phyloP scores from a whole-genome alignment of 2,888 invertebrate genomes.

The Platycheirus albimanus region DNA sequence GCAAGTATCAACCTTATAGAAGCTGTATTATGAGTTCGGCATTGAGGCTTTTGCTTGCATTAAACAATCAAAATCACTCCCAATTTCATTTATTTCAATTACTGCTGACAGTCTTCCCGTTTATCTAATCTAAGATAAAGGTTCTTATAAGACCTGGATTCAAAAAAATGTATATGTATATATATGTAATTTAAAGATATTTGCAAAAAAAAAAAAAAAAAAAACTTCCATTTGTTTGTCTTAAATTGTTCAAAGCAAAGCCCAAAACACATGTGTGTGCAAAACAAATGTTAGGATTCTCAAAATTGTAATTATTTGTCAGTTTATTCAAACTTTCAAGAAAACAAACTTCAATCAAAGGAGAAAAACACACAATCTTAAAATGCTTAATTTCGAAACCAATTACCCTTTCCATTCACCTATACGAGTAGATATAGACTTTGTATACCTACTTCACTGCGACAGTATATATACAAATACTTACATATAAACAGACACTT shows the following conservation, averaged over 20 bases:
- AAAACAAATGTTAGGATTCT: conserved; percentile 10
- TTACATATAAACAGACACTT: background rate
- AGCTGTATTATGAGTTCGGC: too few species aligned
- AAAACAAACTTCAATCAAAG: conserved; percentile 27
- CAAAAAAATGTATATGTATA: too few species aligned
- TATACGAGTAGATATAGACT: too few species aligned
- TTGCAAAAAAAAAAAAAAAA: background rate
- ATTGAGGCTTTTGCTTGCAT: too few species aligned
- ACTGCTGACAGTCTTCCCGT: too few species aligned
- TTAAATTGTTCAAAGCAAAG: background rate
- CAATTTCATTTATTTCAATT: too few species aligned
- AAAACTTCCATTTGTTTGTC: background rate
- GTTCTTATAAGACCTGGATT: too few species aligned
- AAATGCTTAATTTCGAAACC: conserved; percentile 37
- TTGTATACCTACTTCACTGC: background rate
- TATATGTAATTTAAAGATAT: too few species aligned
- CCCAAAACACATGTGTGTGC: too few species aligned
- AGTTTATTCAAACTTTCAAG: conserved; percentile 29
- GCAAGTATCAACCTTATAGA: too few species aligned
- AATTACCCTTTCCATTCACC: conserved; percentile 39
- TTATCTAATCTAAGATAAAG: too few species aligned
- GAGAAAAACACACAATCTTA: conserved; percentile 25
- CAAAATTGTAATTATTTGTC: conserved; percentile 33
- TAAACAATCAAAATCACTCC: too few species aligned
- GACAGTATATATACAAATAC: background rate